These are phyloP conservation scores for Ciconia boyciana DNA, from an alignment of 2,113 vertebrate genomes.

Conservation along the genomic window DNA sequence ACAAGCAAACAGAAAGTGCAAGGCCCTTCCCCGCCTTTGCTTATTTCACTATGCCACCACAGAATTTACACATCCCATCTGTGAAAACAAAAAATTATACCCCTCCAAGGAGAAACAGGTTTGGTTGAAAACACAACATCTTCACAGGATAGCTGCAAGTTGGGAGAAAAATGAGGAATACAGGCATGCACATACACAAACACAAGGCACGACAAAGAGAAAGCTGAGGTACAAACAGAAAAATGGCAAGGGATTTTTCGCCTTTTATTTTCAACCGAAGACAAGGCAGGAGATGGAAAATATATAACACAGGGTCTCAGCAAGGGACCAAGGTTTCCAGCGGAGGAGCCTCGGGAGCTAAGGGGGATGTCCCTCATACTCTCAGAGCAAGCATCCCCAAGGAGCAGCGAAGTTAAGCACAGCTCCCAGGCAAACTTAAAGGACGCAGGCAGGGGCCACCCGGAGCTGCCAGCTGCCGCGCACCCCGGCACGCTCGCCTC, in stretches of 20 bases:
- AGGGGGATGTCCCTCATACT: no score
- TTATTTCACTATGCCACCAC: background rate
- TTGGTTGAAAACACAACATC: background rate
- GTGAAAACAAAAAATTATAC: background rate
- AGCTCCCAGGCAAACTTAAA: conserved; percentile 32
- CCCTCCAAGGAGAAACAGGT: background rate
- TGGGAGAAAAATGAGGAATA: background rate
- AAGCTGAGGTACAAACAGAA: background rate
- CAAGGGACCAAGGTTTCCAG: background rate
- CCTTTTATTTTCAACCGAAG: background rate
- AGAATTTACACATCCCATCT: background rate
- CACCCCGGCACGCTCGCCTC: background rate
- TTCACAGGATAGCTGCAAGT: background rate
- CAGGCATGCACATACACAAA: background rate
- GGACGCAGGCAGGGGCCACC: background rate
- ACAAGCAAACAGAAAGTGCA: background rate
- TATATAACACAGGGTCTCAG: background rate
- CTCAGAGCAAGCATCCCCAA: background rate
- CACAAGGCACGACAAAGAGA: background rate
- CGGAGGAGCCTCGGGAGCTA: background rate
- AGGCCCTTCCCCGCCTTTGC: background rate
- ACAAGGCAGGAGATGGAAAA: background rate
- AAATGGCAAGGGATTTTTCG: background rate
- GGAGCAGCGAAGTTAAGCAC: background rate
- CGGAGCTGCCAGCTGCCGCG: background rate